These are phyloP conservation scores for Epizoanthus illoricatus DNA, from an alignment of 92 coral and sea anemone species.

Conservation along the genomic window DNA sequence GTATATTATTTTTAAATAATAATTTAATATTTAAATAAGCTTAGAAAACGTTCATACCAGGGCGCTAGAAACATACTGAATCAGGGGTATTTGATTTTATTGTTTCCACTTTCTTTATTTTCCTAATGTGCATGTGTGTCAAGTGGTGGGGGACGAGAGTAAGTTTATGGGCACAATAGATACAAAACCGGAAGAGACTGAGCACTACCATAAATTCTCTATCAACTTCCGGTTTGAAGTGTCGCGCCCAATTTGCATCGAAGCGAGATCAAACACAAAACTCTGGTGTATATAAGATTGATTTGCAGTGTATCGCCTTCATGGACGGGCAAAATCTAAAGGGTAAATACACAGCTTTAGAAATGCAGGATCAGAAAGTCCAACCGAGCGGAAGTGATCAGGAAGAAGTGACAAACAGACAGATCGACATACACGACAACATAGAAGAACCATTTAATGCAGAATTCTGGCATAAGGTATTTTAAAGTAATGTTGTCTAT, in stretches of 20 bases:
- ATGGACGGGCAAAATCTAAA: conserved; percentile 18
- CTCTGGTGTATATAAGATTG: neutral
- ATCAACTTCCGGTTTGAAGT: conserved; percentile 27
- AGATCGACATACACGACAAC: conserved; percentile 35
- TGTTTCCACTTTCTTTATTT: neutral
- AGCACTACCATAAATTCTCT: neutral
- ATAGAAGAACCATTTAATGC: conserved; percentile 86
- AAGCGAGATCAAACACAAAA: neutral
- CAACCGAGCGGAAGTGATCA: conserved; percentile 21
- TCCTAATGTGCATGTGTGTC: no score
- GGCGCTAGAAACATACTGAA: no score
- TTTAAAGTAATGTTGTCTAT: neutral
- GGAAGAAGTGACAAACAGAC: conserved; percentile 46
- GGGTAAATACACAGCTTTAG: conserved; percentile 48
- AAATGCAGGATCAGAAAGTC: conserved; percentile 63
- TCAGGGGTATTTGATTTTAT: no score
- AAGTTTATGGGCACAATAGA: no score
- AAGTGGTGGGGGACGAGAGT: no score
- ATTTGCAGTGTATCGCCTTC: neutral
- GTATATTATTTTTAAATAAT: no score
- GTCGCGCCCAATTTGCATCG: neutral
- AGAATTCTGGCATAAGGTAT: conserved; percentile 87
- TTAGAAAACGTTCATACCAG: no score
- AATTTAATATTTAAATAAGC: no score
- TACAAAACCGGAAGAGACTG: neutral